Base-by-base conservation (phyloP, 2,888 invertebrate species). In the Platycheirus rosarum region DNA sequence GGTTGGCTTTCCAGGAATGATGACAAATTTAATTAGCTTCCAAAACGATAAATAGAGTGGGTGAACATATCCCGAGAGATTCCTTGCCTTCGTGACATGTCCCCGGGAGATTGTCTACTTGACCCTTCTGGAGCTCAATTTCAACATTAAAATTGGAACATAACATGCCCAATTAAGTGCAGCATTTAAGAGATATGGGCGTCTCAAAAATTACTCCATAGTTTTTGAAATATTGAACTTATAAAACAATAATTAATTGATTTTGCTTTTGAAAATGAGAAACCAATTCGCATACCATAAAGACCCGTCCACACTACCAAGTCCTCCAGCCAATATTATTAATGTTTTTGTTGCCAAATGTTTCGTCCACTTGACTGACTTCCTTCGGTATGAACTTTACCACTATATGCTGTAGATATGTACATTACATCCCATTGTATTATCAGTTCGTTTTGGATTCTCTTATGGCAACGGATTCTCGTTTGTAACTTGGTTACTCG, bases 11-110 rank as follows among this genome's bases (percentile, higher is more conserved):
- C 53, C 60, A 37, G 11, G 32, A 42, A 65, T 53, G 49, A 46
- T 29, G 60, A 26, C 48, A 35, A 40, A 78, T 78, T 73, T 78
- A 73, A 74, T 79, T 73, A 74, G 63, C 63, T 63, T 63, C 32
- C 7, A 3, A 40, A 42, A 62, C 9, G 55, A 29, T 20, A 20
- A 60, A 51, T 66, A 48, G 48, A 49, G 29, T n/a, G 40, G 26
- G 44, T 60, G 44, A 60, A 60, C 16, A 23, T 44, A 40, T 57
- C 23, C 2, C 71, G 20, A 26, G 62, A 20, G 49, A 35, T 42
- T 42, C 16, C 18, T 37, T 44, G 57, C 23, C 57, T 57, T 57
- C 14, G 8, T 29, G 60, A 11, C 16, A 60, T 29, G 42, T 44
- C 60, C 60, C 26, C 44, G 42, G 60, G 51, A 46, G 23, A 69